Evolutionary conservation across 2,113 vertebrate genomes (phyloP).

Genomic region (Rallus limicola): DNA sequence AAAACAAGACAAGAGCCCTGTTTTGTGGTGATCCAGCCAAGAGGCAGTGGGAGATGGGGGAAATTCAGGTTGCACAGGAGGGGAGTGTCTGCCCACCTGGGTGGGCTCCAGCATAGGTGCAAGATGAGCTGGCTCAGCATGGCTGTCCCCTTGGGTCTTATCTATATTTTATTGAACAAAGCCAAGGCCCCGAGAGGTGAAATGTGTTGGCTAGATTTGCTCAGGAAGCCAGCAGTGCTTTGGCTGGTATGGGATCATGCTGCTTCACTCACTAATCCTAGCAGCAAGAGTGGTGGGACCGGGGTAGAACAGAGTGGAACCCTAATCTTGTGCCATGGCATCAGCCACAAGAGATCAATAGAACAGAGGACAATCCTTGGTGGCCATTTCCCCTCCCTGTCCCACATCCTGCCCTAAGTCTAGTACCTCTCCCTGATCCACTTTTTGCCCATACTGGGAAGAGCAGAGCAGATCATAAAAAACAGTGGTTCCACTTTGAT

Average conservation of each 20-base stretch:
- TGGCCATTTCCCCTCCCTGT: accelerated
- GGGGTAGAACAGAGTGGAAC: background rate
- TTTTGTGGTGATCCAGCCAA: background rate
- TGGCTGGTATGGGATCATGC: too few species aligned
- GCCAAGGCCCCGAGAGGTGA: background rate
- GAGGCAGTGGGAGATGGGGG: background rate
- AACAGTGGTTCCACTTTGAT: background rate
- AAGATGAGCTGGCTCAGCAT: accelerated
- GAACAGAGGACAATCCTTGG: background rate
- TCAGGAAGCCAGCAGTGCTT: background rate
- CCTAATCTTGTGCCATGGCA: background rate
- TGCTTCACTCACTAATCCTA: background rate
- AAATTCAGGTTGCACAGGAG: background rate
- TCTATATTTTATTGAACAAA: background rate
- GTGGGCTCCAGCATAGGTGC: background rate
- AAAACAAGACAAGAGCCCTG: background rate
- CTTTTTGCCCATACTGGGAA: background rate
- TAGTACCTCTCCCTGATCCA: background rate
- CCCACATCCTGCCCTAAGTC: background rate
- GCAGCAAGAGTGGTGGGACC: background rate
- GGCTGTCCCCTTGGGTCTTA: background rate
- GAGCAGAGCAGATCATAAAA: background rate
- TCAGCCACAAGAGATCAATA: background rate
- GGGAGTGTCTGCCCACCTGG: background rate
- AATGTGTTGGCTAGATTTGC: background rate